phyloP scores from a whole-genome alignment of 92 coral and sea anemone genomes.

The Heliopora coerulea region DNA sequence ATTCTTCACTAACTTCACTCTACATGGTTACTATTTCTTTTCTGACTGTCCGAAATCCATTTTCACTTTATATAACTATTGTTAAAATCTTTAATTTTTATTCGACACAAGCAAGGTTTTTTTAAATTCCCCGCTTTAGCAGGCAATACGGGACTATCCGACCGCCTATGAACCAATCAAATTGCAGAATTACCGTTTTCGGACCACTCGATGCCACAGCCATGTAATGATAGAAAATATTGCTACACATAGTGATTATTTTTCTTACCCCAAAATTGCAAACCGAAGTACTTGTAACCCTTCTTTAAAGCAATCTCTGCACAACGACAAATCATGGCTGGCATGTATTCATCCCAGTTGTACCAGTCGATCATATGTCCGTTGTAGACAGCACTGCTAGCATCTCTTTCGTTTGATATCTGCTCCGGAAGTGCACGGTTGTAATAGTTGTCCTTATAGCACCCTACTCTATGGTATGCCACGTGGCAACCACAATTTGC shows the following conservation, averaged over 20 bases:
- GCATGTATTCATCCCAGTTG: conserved; percentile 70
- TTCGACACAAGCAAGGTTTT: no score
- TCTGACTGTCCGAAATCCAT: no score
- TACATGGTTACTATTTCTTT: no score
- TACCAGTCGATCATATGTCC: conserved; percentile 59
- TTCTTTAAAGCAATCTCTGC: conserved; percentile 55
- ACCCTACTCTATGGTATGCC: background rate
- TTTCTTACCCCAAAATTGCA: conserved; percentile 72
- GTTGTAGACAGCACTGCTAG: conserved; percentile 55
- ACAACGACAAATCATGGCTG: conserved; percentile 74
- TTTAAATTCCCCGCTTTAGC: no score
- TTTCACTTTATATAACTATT: no score
- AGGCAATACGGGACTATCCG: no score
- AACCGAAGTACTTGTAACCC: conserved; percentile 67
- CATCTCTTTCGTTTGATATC: conserved; percentile 71
- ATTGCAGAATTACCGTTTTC: no score
- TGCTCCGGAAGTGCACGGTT: conserved; percentile 58
- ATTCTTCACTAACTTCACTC: no score
- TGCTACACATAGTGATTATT: background rate
- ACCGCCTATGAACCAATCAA: no score
- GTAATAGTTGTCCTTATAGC: background rate
- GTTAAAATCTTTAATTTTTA: no score
- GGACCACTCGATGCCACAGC: no score
- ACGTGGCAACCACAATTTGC: background rate
- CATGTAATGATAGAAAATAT: background rate